Evolutionary conservation across 2,113 vertebrate species (phyloP), one percentile per base, ranked within the genome.

Genomic region (Calyptommatus sinebrachiatus): DNA sequence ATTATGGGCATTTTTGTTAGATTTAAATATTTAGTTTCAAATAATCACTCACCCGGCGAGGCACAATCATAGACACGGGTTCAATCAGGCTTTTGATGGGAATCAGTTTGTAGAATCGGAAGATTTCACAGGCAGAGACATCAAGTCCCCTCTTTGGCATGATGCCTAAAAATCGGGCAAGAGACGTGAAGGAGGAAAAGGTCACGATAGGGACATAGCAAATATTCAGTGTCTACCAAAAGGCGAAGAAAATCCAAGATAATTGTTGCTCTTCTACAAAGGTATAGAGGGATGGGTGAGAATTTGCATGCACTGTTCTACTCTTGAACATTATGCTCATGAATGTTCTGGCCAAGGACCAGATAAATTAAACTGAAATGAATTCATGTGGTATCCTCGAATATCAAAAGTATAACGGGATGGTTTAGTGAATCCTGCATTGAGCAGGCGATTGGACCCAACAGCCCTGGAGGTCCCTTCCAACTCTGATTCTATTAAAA

Each of bases 71-170:
- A 71, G 98, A 97, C 50, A 99, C 21, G 0, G 98, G 97, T 84
- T 99, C 97, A 1, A 99, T 97, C 81, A 97, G 90, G 79, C 91
- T 93, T 94, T 97, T 99, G 87, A 93, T 91, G 77, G 97, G 96
- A 83, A 99, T 95, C 81, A 99, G 91, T 83, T 96, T 98, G 93
- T 99, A 99, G 91, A 99, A 99, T 89, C 97, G 95, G 94, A 97
- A 99, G 87, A 99, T 96, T 92, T 99, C 98, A 20, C 98, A 99
- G 81, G 95, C 91, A 77, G 94, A 95, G 77, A 98, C 97, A 16
- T 99, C 96, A 66, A 99, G 94, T 45, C 98, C 98, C 88, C 97
- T 94, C 93, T 99, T 99, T 90, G 98, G 97, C 97, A 99, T 97
- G 29, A 94, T 79, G 91, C 96, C 98, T 99, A 66, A 82, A 81